Percentiles rank a stretch among this genome's conserved stretches.
Conservation (phyloP, 2,797 vertebrate species). For the Oreochromis grahami region DNA sequence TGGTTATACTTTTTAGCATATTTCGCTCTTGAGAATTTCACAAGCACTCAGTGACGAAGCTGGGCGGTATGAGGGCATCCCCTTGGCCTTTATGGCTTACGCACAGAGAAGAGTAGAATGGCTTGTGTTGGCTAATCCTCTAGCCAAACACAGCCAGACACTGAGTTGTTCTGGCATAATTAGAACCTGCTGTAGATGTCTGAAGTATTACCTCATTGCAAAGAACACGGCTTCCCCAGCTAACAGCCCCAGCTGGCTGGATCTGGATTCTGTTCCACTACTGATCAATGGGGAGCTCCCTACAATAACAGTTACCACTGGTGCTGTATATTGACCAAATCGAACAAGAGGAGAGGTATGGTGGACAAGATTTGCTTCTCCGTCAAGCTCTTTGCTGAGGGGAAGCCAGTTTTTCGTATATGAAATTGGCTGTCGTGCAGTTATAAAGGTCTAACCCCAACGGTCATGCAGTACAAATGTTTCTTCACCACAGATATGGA, state of each 20-base stretch:
- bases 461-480: constrained; percentile 29
- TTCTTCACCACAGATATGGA: constrained; percentile 29
- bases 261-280: constrained; percentile 50
- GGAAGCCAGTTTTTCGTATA: constrained; percentile 26
- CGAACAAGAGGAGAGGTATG: background rate
- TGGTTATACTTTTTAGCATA: background rate
- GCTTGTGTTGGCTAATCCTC: constrained; percentile 59
- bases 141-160: constrained; percentile 65
- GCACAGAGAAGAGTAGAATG: constrained; percentile 50
- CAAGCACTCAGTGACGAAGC: constrained; percentile 34
- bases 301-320: constrained; percentile 32
- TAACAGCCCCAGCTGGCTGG: constrained; percentile 68
- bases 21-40: constrained; percentile 19
- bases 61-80: constrained; percentile 54
- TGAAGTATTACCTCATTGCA: constrained; percentile 71
- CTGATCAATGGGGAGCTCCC: constrained; percentile 65
- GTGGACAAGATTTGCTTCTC: background rate
- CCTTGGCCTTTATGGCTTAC: constrained; percentile 55
- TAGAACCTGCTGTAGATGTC: constrained; percentile 76
- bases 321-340: constrained; percentile 28
- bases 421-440: background rate
- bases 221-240: constrained; percentile 72
- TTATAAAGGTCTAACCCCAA: constrained; percentile 12
- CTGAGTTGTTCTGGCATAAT: constrained; percentile 72
- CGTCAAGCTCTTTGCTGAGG: constrained; percentile 5